phyloP scores from a whole-genome alignment of 35 echinoderm and acorn worm genomes.

The Apostichopus californicus region DNA sequence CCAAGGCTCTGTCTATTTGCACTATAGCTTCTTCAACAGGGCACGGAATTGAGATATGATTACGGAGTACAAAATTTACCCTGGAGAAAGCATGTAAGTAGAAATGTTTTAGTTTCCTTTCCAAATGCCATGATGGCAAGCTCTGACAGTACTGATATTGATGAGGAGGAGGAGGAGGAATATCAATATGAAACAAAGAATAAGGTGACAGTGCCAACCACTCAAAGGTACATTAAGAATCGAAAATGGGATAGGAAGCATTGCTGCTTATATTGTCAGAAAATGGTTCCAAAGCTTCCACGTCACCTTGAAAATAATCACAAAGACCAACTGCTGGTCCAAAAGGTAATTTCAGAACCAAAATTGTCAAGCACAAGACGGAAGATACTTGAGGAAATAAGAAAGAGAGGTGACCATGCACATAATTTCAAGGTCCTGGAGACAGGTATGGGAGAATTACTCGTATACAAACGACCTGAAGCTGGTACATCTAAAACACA shows the following conservation, averaged over 20 bases:
- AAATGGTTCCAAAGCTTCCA: constrained; percentile 59
- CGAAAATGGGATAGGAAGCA: constrained; percentile 75
- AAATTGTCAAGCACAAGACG: constrained; percentile 37
- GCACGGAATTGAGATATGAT: neutral
- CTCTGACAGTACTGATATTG: no score
- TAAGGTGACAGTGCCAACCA: neutral
- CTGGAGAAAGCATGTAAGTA: constrained; percentile 1
- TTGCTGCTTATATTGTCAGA: constrained; percentile 64
- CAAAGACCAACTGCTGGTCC: constrained; percentile 45
- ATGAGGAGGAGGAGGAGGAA: no score
- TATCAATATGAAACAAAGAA: neutral
- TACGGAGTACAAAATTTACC: constrained; percentile 5
- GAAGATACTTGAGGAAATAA: constrained; percentile 41
- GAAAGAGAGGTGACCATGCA: constrained; percentile 74
- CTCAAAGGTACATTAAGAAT: neutral
- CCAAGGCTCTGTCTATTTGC: constrained; percentile 18
- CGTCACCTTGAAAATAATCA: constrained; percentile 64
- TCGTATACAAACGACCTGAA: constrained; percentile 63
- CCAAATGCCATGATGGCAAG: no score
- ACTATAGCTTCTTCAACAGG: neutral
- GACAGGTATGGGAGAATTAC: constrained; percentile 49
- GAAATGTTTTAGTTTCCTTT: neutral
- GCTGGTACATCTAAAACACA: neutral
- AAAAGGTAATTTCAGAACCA: constrained; percentile 22
- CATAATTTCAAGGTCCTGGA: constrained; percentile 61